Evolutionary conservation across 2,113 vertebrate genomes (phyloP).

Genomic region (Bos indicus): DNA sequence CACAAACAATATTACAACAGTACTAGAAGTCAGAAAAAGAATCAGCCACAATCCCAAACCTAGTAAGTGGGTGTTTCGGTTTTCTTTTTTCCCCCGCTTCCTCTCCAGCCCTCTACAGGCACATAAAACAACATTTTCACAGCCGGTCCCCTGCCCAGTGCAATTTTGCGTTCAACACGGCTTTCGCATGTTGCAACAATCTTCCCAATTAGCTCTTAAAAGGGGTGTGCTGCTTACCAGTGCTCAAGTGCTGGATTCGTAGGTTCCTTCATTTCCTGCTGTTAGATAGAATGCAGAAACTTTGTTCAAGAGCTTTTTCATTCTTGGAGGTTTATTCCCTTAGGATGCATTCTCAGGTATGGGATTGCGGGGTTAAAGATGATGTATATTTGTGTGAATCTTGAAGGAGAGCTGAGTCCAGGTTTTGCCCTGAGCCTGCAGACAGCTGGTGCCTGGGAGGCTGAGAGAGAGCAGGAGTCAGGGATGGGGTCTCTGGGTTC

Average conservation of each 20-base stretch:
- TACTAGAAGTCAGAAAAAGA: neutral
- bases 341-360: neutral
- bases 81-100: neutral
- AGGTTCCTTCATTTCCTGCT: neutral
- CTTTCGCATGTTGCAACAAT: neutral
- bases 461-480: neutral
- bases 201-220: conserved; percentile 11
- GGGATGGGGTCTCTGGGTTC: neutral
- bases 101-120: neutral
- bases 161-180: neutral
- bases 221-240: neutral
- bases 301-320: neutral
- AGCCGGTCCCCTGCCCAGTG: neutral
- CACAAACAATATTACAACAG: neutral
- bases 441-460: neutral
- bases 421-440: neutral
- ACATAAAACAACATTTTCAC: rapidly evolving
- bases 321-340: neutral
- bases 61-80: neutral
- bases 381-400: neutral
- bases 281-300: neutral
- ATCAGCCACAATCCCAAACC: neutral
- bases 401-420: neutral
- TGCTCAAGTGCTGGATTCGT: neutral
- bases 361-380: neutral